Evolutionary conservation across 2,888 invertebrate species (phyloP).

Genomic region (Palloptera scutellata): DNA sequence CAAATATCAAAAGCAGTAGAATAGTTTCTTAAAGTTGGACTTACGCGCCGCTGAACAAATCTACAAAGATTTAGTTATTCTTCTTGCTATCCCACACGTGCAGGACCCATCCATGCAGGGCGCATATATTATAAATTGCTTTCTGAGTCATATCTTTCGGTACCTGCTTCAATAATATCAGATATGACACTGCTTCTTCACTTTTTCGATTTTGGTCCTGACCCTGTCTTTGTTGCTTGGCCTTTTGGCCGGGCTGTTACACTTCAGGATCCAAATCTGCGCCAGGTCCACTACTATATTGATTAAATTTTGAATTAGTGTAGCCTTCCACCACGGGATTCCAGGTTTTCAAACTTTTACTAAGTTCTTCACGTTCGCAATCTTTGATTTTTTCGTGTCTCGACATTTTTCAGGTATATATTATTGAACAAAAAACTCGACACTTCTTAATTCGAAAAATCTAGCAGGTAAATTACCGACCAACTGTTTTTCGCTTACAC

Average conservation of each 20-base stretch:
- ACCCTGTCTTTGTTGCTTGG: slow-evolving; percentile 20
- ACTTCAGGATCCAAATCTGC: slow-evolving; percentile 41
- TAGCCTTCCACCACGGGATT: slow-evolving; percentile 50
- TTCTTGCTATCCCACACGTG: slow-evolving; percentile 37
- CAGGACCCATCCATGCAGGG: slow-evolving; percentile 32
- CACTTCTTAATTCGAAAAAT: too few relatives aligned
- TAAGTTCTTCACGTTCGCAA: slow-evolving; percentile 2
- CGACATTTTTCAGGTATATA: too few relatives aligned
- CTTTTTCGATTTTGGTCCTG: background rate
- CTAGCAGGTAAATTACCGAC: too few relatives aligned
- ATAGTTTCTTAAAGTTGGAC: slow-evolving; percentile 15
- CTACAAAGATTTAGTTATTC: slow-evolving; percentile 39
- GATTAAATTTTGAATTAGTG: slow-evolving; percentile 44
- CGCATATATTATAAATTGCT: slow-evolving; percentile 44
- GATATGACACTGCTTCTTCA: slow-evolving; percentile 33
- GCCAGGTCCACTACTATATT: slow-evolving; percentile 46
- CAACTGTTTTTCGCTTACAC: too few relatives aligned
- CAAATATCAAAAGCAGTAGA: too few relatives aligned
- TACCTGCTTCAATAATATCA: slow-evolving; percentile 41
- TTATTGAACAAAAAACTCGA: too few relatives aligned
- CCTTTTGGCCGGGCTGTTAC: slow-evolving; percentile 40
- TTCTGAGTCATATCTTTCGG: slow-evolving; percentile 39
- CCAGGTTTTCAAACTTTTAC: slow-evolving; percentile 39
- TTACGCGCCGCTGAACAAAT: slow-evolving; percentile 41
- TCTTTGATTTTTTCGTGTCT: too few relatives aligned